Conservation (phyloP, 2,888 invertebrate genomes). For the Icerya purchasi region DNA sequence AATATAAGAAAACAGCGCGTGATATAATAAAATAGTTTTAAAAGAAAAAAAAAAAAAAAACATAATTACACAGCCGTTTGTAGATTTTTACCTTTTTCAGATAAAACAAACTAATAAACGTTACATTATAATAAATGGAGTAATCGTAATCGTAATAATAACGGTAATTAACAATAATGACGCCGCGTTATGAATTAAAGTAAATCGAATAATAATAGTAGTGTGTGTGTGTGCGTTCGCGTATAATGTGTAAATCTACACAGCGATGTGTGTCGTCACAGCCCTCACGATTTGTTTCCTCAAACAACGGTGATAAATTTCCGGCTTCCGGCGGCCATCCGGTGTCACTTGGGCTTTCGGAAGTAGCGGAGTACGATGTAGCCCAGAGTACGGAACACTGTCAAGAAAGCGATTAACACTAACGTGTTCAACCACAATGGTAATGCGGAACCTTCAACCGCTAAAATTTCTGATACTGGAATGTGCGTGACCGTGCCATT, state of each 20-base stretch:
- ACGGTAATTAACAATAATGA: not conserved
- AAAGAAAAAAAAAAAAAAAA: not conserved
- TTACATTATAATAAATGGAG: not conserved
- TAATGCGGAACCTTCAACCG: slow-evolving; percentile 37
- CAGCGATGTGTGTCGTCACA: not conserved
- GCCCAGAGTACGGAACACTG: slow-evolving; percentile 46
- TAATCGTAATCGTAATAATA: not conserved
- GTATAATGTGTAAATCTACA: not conserved
- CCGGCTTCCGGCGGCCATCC: no score
- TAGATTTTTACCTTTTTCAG: not conserved
- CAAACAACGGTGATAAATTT: no score
- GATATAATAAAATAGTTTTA: not conserved
- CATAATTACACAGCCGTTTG: not conserved
- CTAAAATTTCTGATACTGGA: slow-evolving; percentile 41
- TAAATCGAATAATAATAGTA: not conserved
- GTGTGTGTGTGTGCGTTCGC: not conserved
- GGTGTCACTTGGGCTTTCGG: slow-evolving; percentile 38
- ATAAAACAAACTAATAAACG: not conserved
- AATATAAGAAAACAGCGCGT: no score
- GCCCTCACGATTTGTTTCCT: no score
- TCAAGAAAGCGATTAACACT: slow-evolving; percentile 43
- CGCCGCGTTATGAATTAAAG: no score
- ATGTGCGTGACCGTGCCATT: slow-evolving; percentile 33
- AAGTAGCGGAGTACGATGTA: slow-evolving; percentile 49
- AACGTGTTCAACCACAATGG: slow-evolving; percentile 53